Evolutionary conservation across 2,888 invertebrate genomes (phyloP).

Genomic region (Cheilosia soror): DNA sequence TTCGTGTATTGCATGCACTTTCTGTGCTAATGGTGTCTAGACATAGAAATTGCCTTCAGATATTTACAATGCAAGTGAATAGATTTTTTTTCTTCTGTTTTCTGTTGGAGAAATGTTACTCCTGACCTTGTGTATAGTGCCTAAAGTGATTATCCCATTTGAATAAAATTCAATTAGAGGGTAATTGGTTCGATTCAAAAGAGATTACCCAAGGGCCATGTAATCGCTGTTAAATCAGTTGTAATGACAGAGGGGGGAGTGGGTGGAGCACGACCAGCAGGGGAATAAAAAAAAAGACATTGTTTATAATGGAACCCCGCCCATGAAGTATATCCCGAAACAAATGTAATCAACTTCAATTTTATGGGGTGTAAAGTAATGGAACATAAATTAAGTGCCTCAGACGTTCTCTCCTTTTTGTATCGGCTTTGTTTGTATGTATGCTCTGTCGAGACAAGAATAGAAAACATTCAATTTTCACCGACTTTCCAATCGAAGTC

Average conservation of each 20-base stretch:
- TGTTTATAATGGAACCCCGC: slow-evolving; percentile 71
- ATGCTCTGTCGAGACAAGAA: slow-evolving; percentile 16
- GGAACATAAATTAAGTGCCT: slow-evolving; percentile 16
- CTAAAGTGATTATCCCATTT: not conserved
- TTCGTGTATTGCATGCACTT: slow-evolving; percentile 42
- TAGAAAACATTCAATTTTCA: slow-evolving; percentile 22
- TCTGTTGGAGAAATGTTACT: slow-evolving; percentile 1
- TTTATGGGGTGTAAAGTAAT: slow-evolving; percentile 29
- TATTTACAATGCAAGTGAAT: slow-evolving; percentile 38
- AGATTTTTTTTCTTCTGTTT: slow-evolving; percentile 20
- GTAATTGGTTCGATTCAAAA: slow-evolving; percentile 20
- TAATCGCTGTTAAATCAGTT: not conserved
- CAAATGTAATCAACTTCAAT: slow-evolving; percentile 41
- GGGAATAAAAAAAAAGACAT: slow-evolving; percentile 20
- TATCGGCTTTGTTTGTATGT: slow-evolving; percentile 6
- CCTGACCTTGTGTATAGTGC: slow-evolving; percentile 25
- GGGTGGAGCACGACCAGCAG: too few species aligned
- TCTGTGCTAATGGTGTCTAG: slow-evolving; percentile 63
- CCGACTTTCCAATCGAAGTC: not conserved
- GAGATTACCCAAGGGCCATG: slow-evolving; percentile 33
- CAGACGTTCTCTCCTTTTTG: slow-evolving; percentile 13
- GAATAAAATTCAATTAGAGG: slow-evolving; percentile 23
- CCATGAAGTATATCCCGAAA: slow-evolving; percentile 46
- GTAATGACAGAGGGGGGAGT: too few species aligned
- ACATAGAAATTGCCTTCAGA: slow-evolving; percentile 56